Base-by-base conservation (phyloP, 2,113 vertebrate genomes). In the Brachyistius frenatus region DNA sequence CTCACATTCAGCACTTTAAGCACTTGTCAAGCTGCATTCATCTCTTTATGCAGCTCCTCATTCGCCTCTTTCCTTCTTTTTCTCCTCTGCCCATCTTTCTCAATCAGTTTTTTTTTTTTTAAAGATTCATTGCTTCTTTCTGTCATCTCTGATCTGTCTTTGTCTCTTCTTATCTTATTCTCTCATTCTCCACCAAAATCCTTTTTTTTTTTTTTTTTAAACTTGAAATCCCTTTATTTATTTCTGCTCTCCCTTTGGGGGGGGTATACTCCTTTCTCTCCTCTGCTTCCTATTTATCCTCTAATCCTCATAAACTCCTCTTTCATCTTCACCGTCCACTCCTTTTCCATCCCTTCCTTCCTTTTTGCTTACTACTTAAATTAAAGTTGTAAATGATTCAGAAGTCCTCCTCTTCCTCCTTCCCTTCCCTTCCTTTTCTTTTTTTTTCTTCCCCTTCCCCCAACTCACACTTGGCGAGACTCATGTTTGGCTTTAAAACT, bases 401-500 rank as follows among this genome's bases (percentile, higher is more conserved):
- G 63, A 62, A 35, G 23, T 46, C 49, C 81, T 36, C 68, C 62
- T 80, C 55, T 39, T 33, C 41, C 23, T 53, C 23, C 58, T 41
- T 35, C 41, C 35, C 23, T 5, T 2, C 7, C 23, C 61, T 14
- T 15, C 7, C 5, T 62, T 11, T 54, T 35, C 44, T 14, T 16
- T 39, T 14, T 13, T 15, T 49, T n/a, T 7, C 39, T 7, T 16
- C 14, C 61, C 68, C 54, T 39, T 16, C 55, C 78, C 56, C 77
- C 50, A 7, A 1, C 68, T 64, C 73, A 23, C 5, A 10, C 83
- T 84, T 16, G 37, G 61, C 1, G 80, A 85, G 79, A 70, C 86
- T 86, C 86, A 81, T 83, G 79, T 90, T 88, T 85, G 66, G 46
- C 47, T 73, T 83, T 54, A 2, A 78, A 74, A 75, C 47, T 62